These are phyloP conservation scores for Reticulitermes speratus DNA, from an alignment of 1,140 invertebrate species.

Conservation along the genomic window DNA sequence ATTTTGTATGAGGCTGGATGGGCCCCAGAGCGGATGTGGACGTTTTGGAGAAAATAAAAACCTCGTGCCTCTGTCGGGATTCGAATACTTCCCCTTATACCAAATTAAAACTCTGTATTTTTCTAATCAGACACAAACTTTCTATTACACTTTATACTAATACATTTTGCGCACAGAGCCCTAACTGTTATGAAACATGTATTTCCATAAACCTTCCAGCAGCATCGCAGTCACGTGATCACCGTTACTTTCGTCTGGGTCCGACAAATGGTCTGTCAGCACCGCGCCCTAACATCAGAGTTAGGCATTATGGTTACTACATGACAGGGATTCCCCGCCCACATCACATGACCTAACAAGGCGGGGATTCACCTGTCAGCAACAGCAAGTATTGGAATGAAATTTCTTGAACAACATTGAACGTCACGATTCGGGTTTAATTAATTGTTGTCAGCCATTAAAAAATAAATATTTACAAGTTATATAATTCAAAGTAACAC, in stretches of 20 bases:
- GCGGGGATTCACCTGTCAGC: not conserved
- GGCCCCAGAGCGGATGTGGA: no score
- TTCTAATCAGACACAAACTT: no score
- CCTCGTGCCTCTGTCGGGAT: no score
- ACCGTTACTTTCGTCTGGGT: not conserved
- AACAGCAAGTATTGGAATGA: not conserved
- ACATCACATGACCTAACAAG: not conserved
- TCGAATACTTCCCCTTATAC: no score
- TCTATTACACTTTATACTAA: no score
- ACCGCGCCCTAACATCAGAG: not conserved
- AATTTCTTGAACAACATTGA: not conserved
- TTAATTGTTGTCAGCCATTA: conserved; percentile 2
- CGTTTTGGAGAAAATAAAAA: no score
- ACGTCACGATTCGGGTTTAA: not conserved
- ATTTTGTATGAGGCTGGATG: no score
- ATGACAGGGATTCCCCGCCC: not conserved
- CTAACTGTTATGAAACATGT: no score
- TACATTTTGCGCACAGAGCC: no score
- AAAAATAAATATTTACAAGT: conserved; percentile 13
- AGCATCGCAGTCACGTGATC: no score
- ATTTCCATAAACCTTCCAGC: no score
- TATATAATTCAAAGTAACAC: not conserved
- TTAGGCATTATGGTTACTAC: not conserved
- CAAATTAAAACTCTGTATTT: no score
- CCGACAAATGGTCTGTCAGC: not conserved